These are phyloP conservation scores for Philereme vetulata DNA, from an alignment of 2,888 invertebrate genomes.

Conservation along the genomic window DNA sequence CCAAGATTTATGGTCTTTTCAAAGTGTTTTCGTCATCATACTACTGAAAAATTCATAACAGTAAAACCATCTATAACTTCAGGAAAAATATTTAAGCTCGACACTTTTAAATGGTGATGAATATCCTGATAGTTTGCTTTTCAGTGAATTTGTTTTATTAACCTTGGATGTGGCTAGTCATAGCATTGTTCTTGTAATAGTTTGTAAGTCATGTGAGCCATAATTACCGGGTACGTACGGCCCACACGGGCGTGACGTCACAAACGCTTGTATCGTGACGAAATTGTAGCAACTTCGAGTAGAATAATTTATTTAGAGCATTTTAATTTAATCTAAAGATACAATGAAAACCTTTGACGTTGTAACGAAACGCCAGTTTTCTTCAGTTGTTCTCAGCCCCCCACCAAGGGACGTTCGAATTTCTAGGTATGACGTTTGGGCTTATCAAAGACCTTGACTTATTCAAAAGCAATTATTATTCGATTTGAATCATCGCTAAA, in stretches of 20 bases:
- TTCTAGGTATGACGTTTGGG: too few species aligned
- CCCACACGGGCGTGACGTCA: constrained; percentile 20
- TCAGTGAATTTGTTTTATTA: constrained; percentile 11
- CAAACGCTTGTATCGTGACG: constrained; percentile 10
- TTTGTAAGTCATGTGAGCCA: constrained; percentile 23
- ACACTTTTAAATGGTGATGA: not conserved
- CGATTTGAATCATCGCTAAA: not conserved
- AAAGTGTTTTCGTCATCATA: not conserved
- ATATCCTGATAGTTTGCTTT: constrained; percentile 10
- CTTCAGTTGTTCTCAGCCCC: too few species aligned
- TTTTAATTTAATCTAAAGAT: too few species aligned
- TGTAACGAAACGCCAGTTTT: too few species aligned
- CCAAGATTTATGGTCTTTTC: too few species aligned
- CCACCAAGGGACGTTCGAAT: too few species aligned
- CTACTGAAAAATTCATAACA: not conserved
- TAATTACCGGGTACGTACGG: constrained; percentile 3
- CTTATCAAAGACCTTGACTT: not conserved
- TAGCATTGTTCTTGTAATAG: constrained; percentile 23
- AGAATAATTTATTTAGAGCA: too few species aligned
- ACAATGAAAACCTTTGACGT: too few species aligned
- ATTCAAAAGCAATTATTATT: not conserved
- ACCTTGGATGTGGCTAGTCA: constrained; percentile 22
- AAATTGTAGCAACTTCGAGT: constrained; percentile 2
- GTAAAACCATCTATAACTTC: not conserved
- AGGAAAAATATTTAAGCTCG: not conserved